A percentile compares a stretch with the other conserved stretches of the same genome.
These are phyloP conservation scores for Ophthalmolycus amberensis DNA, from an alignment of 2,113 vertebrate species.

Conservation along the genomic window DNA sequence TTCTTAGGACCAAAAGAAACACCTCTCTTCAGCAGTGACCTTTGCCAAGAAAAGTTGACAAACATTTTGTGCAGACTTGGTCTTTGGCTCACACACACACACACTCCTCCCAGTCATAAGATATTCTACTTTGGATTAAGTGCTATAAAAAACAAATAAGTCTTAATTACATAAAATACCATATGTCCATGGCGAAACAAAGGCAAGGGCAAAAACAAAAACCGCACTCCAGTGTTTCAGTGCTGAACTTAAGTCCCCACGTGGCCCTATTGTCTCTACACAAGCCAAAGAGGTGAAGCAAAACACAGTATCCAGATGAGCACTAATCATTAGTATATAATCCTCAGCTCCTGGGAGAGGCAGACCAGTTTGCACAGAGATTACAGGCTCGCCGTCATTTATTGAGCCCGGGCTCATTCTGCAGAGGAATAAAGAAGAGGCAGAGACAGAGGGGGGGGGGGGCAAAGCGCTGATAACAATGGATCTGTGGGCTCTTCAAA, in stretches of 20 bases:
- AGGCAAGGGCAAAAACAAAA: slow-evolving; percentile 71
- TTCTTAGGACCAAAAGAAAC: slow-evolving; percentile 71
- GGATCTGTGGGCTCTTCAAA: slow-evolving; percentile 83
- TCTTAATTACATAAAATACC: slow-evolving; percentile 60
- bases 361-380: slow-evolving; percentile 82
- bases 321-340: slow-evolving; percentile 86
- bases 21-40: slow-evolving; percentile 69
- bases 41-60: slow-evolving; percentile 70
- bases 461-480: slow-evolving; percentile 82
- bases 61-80: slow-evolving; percentile 53
- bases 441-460: slow-evolving; percentile 70
- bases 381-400: slow-evolving; percentile 80
- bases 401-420: slow-evolving; percentile 82
- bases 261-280: slow-evolving; percentile 72
- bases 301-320: slow-evolving; percentile 82
- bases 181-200: slow-evolving; percentile 61
- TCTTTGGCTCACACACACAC: slow-evolving; percentile 20
- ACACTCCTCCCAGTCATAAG: slow-evolving; percentile 1
- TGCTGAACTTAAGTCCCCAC: slow-evolving; percentile 64
- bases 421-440: slow-evolving; percentile 80
- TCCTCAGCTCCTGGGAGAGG: slow-evolving; percentile 80
- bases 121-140: slow-evolving; percentile 47
- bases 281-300: slow-evolving; percentile 78
- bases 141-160: slow-evolving; percentile 34
- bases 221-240: slow-evolving; percentile 64